Conservation (phyloP, 2,113 vertebrate species). For the Telmatochromis sp. region DNA sequence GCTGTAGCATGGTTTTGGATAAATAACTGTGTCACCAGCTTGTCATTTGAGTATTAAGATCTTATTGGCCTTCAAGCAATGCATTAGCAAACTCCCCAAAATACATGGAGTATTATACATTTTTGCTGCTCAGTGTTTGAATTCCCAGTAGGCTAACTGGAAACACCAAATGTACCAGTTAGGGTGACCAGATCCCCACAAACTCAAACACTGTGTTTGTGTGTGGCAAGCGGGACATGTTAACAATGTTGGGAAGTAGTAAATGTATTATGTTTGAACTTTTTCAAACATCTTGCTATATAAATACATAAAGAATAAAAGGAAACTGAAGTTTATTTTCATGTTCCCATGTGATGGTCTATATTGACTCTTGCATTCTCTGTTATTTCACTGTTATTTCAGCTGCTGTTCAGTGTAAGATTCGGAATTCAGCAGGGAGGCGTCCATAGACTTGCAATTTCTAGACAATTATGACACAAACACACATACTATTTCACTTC, state of each 20-base stretch:
- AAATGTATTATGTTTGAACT: neutral
- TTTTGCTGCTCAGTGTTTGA: neutral
- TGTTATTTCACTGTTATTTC: neutral
- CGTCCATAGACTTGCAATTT: neutral
- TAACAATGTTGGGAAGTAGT: neutral
- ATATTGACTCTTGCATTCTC: neutral
- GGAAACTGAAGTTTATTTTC: neutral
- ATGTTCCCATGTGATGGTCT: neutral
- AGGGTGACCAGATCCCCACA: neutral
- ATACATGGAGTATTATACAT: neutral
- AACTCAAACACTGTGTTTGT: neutral
- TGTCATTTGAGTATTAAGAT: neutral
- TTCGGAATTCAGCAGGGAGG: neutral
- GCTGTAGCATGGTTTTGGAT: neutral
- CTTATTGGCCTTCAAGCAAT: neutral
- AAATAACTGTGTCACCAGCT: neutral
- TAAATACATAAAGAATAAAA: neutral
- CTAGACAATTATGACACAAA: neutral
- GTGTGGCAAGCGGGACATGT: neutral
- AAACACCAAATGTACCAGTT: neutral
- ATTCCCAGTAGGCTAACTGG: neutral
- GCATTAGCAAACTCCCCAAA: neutral
- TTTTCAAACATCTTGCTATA: neutral
- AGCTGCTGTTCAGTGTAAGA: neutral
- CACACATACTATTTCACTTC: neutral